phyloP scores from a whole-genome alignment of 1,140 invertebrate genomes.

The Holcopasites calliopsidis region DNA sequence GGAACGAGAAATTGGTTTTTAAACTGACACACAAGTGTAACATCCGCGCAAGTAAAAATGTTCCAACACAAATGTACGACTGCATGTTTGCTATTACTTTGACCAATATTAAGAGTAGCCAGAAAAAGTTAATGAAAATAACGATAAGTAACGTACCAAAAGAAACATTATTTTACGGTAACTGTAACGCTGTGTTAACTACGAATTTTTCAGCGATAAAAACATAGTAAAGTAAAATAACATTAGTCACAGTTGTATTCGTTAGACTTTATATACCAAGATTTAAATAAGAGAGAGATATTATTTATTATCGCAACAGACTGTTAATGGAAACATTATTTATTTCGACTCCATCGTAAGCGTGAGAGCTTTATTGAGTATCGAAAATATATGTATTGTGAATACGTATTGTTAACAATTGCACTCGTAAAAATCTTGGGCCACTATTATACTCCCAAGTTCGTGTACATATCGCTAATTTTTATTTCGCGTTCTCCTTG shows the following conservation, averaged over 20 bases:
- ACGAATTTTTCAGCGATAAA: background rate
- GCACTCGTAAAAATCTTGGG: slow-evolving; percentile 1
- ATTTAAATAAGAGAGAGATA: slow-evolving; percentile 8
- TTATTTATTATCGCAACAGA: slow-evolving; percentile 30
- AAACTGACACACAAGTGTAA: background rate
- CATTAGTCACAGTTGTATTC: background rate
- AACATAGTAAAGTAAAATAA: background rate
- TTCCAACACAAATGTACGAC: background rate
- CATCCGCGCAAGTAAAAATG: background rate
- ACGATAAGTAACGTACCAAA: background rate
- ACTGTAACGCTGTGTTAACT: too few relatives aligned
- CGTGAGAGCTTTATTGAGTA: slow-evolving; percentile 26
- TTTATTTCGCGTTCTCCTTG: background rate
- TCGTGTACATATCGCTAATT: slow-evolving; percentile 19
- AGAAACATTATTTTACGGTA: too few relatives aligned
- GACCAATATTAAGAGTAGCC: background rate
- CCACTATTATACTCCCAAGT: background rate
- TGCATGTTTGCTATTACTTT: too few relatives aligned
- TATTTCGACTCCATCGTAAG: slow-evolving; percentile 19
- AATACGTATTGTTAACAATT: slow-evolving; percentile 42
- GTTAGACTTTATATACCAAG: background rate
- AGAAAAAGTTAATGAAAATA: background rate
- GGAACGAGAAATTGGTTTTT: background rate
- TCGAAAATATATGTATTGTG: slow-evolving; percentile 48
- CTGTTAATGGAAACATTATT: slow-evolving; percentile 25